These are phyloP conservation scores for Sturnus vulgaris DNA, from an alignment of 2,113 vertebrate genomes.

Conservation along the genomic window DNA sequence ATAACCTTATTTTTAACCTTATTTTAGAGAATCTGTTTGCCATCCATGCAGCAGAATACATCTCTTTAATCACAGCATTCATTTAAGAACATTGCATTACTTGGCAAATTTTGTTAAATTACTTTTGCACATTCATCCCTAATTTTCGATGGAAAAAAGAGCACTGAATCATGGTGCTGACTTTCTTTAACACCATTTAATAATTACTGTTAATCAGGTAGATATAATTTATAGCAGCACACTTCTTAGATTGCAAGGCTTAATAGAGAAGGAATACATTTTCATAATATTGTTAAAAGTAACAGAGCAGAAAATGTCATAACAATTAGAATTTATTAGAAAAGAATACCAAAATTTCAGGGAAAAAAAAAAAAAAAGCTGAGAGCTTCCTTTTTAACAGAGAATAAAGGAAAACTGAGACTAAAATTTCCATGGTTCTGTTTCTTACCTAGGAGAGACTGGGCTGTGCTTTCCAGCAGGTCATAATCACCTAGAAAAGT, in stretches of 20 bases:
- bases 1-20: background rate
- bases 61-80: background rate
- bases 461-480: conserved; percentile 58
- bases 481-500: conserved; percentile 67
- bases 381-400: background rate
- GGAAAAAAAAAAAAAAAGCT: background rate
- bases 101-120: background rate
- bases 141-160: background rate
- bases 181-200: background rate
- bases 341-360: background rate
- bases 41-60: background rate
- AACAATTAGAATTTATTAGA: conserved; percentile 1
- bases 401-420: background rate
- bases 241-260: background rate
- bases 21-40: background rate
- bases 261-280: background rate
- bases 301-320: background rate
- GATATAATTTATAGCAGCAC: conserved; percentile 6
- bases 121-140: background rate
- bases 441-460: conserved; percentile 68
- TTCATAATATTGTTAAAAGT: background rate
- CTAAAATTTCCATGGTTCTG: background rate
- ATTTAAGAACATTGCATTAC: background rate
- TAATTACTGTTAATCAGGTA: conserved; percentile 24
- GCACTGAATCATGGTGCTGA: background rate